Evolutionary conservation across 1,140 invertebrate species (phyloP).

Genomic region (Drosophila biarmipes): DNA sequence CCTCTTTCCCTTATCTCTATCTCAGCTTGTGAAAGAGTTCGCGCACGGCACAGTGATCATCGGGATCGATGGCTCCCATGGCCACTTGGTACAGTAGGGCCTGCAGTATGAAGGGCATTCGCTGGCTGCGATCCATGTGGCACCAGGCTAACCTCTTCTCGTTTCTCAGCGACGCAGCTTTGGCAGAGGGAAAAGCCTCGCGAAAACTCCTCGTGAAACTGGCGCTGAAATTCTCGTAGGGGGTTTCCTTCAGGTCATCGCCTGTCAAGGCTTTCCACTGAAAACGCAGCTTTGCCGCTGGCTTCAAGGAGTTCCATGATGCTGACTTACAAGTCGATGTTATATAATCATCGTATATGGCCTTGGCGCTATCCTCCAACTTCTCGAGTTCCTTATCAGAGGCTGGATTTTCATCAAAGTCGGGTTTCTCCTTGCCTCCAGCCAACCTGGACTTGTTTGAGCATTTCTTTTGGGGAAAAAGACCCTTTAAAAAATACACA

Average conservation of each 20-base stretch:
- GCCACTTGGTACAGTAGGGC: conserved; percentile 58
- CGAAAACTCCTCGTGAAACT: conserved; percentile 9
- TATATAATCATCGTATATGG: conserved; percentile 8
- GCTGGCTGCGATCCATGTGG: conserved; percentile 13
- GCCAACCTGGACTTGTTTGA: background rate
- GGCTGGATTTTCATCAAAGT: background rate
- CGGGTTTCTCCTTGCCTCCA: background rate
- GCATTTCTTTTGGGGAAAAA: background rate
- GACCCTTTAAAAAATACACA: background rate
- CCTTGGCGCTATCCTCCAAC: conserved; percentile 10
- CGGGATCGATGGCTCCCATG: conserved; percentile 44
- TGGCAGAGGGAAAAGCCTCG: background rate
- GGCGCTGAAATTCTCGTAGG: conserved; percentile 54
- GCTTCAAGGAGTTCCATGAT: conserved; percentile 20
- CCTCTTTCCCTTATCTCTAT: conserved; percentile 33
- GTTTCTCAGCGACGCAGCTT: background rate
- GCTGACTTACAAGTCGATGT: too few relatives aligned
- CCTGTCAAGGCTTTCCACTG: conserved; percentile 51
- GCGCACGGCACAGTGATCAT: conserved; percentile 51
- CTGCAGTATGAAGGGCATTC: conserved; percentile 59
- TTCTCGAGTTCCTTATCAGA: background rate
- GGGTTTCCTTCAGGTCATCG: conserved; percentile 25
- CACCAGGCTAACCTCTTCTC: conserved; percentile 17
- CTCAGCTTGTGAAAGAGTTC: conserved; percentile 34
- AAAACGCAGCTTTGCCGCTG: conserved; percentile 42